These are phyloP conservation scores for Bolborhynchus lineola DNA, from an alignment of 2,113 vertebrate species.

Conservation along the genomic window DNA sequence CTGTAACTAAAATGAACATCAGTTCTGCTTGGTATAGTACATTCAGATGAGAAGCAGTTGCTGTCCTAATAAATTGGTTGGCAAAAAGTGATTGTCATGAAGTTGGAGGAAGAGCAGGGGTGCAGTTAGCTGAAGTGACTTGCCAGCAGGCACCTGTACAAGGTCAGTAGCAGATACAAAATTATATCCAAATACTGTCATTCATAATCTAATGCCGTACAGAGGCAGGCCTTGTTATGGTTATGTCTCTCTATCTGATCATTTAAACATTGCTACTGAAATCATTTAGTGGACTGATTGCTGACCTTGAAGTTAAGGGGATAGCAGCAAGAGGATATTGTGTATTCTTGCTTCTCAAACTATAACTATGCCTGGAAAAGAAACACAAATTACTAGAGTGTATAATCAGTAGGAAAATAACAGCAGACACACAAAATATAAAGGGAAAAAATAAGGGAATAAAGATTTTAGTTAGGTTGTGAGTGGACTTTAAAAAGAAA, in stretches of 20 bases:
- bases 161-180: not conserved
- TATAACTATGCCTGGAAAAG: fast-evolving
- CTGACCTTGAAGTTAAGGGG: not conserved
- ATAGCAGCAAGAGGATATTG: not conserved
- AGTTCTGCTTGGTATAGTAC: not conserved
- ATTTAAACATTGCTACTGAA: not conserved
- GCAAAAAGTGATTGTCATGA: not conserved
- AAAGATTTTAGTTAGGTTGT: not conserved
- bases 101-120: not conserved
- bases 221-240: not conserved
- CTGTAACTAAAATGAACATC: not conserved
- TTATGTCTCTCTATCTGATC: not conserved
- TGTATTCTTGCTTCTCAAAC: not conserved
- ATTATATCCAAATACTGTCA: not conserved
- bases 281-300: not conserved
- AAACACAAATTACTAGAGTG: not conserved
- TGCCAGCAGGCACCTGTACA: not conserved
- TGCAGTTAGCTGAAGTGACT: not conserved
- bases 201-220: not conserved
- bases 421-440: not conserved
- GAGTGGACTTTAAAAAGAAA: not conserved
- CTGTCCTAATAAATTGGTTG: not conserved
- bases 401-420: not conserved
- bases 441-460: not conserved
- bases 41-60: not conserved